phyloP scores from a whole-genome alignment of 2,888 invertebrate species.

The Pseudanteris insignis region DNA sequence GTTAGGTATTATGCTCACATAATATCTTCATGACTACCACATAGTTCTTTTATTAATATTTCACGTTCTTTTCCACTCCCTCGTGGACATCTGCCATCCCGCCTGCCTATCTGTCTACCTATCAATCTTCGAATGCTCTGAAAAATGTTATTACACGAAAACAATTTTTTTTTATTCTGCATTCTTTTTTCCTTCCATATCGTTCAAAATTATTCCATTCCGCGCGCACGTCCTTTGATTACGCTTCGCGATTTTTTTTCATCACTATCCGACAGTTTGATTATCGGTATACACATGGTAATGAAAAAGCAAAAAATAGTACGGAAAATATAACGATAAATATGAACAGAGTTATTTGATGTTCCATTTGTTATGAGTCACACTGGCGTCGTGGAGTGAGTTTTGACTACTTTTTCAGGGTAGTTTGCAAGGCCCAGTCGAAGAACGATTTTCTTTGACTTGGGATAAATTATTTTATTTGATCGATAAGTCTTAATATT shows the following conservation, averaged over 20 bases:
- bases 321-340: no score
- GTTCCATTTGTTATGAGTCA: no score
- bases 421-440: no score
- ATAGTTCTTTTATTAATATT: slow-evolving; percentile 44
- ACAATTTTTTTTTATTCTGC: slow-evolving; percentile 8
- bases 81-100: slow-evolving; percentile 28
- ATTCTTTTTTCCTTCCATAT: slow-evolving; percentile 1
- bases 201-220: slow-evolving; percentile 1
- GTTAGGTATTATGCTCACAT: slow-evolving; percentile 36
- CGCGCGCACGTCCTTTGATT: slow-evolving; percentile 1
- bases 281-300: slow-evolving; percentile 3
- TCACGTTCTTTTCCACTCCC: slow-evolving; percentile 32
- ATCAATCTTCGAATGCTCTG: slow-evolving; percentile 31
- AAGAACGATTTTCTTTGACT: no score
- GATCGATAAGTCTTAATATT: no score
- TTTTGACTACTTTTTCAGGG: no score
- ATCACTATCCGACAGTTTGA: slow-evolving; percentile 13
- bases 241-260: slow-evolving; percentile 1
- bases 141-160: slow-evolving; percentile 37
- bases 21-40: slow-evolving; percentile 37
- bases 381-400: no score
- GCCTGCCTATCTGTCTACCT: slow-evolving; percentile 29
- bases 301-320: no score
- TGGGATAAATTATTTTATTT: no score
- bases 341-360: no score